Percentiles rank a stretch among this genome's conserved stretches.
Evolutionary conservation across 2,888 invertebrate species (phyloP).

Genomic region (Thereva nobilitata): DNA sequence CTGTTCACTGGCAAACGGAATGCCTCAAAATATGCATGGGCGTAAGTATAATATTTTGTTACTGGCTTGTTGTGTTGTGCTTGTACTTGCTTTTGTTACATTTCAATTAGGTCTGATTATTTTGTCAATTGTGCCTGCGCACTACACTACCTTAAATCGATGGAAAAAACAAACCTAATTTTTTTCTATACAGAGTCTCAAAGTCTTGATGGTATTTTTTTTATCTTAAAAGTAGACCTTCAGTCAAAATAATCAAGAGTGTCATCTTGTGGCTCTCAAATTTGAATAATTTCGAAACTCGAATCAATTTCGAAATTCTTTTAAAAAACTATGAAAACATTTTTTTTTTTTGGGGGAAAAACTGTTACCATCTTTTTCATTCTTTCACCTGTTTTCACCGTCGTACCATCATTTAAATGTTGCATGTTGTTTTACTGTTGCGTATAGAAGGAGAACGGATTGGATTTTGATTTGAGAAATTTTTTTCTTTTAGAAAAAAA

Average conservation of each 20-base stretch:
- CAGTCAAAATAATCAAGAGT: conserved; percentile 15
- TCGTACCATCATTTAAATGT: not conserved
- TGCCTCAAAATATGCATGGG: conserved; percentile 60
- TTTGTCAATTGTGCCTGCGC: not conserved
- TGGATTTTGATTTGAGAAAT: conserved; percentile 5
- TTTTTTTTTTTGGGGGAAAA: too few species aligned
- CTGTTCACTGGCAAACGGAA: conserved; percentile 59
- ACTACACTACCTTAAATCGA: too few species aligned
- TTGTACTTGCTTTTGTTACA: conserved; percentile 14
- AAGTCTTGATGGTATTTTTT: not conserved
- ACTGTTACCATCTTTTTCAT: conserved; percentile 5
- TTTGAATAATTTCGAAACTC: conserved; percentile 31
- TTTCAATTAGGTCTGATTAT: conserved; percentile 23
- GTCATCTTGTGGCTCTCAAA: conserved; percentile 17
- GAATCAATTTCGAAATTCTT: conserved; percentile 15
- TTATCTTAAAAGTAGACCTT: not conserved
- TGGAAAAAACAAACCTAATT: too few species aligned
- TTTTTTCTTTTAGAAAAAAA: conserved; percentile 9
- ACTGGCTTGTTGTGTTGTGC: conserved; percentile 10
- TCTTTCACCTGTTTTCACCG: conserved; percentile 31
- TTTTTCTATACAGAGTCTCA: too few species aligned
- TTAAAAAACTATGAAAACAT: not conserved
- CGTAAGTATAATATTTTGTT: conserved; percentile 53
- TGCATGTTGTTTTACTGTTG: too few species aligned
- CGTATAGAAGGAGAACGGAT: conserved; percentile 13